Evolutionary conservation across 37 sponge, comb jelly and placozoan species (phyloP).

Genomic region (Amphimedon queenslandica): DNA sequence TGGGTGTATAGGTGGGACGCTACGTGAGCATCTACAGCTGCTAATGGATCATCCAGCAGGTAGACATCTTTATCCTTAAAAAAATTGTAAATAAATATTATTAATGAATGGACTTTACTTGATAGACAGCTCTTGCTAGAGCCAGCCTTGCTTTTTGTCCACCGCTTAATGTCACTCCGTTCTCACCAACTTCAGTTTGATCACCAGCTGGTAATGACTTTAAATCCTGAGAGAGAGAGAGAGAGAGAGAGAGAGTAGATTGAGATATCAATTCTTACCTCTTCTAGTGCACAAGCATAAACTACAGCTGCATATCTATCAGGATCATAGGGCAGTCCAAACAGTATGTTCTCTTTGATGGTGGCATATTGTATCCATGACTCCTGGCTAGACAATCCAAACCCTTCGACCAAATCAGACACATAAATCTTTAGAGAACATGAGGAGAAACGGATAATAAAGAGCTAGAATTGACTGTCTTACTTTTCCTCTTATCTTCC

Average conservation of each 20-base stretch:
- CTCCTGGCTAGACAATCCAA: constrained; percentile 64
- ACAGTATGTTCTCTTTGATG: constrained; percentile 85
- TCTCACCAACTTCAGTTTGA: constrained; percentile 90
- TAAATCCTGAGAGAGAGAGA: too few species aligned
- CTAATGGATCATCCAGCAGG: constrained; percentile 94
- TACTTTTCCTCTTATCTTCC: constrained; percentile 59
- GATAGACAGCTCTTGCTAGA: constrained; percentile 96
- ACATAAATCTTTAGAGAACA: constrained; percentile 36
- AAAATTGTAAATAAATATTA: not conserved
- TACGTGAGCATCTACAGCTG: constrained; percentile 96
- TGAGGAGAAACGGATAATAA: not conserved
- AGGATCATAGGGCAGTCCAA: constrained; percentile 63
- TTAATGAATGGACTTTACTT: constrained; percentile 39
- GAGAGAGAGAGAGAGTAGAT: too few species aligned
- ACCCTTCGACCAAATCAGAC: constrained; percentile 16
- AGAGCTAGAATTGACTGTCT: not conserved
- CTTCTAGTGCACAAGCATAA: constrained; percentile 87
- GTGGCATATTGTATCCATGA: constrained; percentile 95
- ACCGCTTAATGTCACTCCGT: constrained; percentile 98
- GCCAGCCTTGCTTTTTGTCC: constrained; percentile 94
- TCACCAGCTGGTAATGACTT: constrained; percentile 81
- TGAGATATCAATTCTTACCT: constrained; percentile 54
- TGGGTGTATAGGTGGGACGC: constrained; percentile 77
- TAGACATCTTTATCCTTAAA: constrained; percentile 81
- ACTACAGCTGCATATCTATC: constrained; percentile 66